These are phyloP conservation scores for Bucco capensis DNA, from an alignment of 2,113 vertebrate genomes.

Conservation along the genomic window DNA sequence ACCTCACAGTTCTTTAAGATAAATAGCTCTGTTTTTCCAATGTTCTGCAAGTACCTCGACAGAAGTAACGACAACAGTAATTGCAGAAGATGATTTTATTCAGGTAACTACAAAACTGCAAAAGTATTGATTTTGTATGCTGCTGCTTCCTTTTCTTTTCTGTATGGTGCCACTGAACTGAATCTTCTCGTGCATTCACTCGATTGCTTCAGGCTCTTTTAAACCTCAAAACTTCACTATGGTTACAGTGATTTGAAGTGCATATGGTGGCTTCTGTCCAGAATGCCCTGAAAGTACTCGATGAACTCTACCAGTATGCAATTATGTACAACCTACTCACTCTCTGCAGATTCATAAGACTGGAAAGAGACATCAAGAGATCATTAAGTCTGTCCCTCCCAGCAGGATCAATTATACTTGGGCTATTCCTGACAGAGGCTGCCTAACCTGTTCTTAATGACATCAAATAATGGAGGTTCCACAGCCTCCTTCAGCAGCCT, in stretches of 20 bases:
- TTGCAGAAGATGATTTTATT: background rate
- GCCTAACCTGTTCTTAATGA: background rate
- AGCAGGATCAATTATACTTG: background rate
- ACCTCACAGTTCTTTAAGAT: background rate
- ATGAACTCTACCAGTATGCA: background rate
- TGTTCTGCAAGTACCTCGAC: background rate
- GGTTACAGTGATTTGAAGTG: background rate
- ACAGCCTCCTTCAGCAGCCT: background rate
- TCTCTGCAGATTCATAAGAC: background rate
- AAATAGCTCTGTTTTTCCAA: background rate
- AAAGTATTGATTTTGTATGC: background rate
- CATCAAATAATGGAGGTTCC: background rate
- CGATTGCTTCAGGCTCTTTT: background rate
- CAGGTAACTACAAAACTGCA: background rate
- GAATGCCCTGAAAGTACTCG: background rate
- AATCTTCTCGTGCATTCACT: background rate
- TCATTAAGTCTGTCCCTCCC: background rate
- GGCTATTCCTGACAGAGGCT: background rate
- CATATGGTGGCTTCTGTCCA: background rate
- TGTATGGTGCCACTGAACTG: background rate
- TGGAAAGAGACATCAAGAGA: background rate
- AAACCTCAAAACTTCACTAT: background rate
- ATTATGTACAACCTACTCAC: background rate
- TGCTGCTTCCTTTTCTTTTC: background rate
- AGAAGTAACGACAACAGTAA: background rate